A percentile compares a stretch with the other conserved stretches of the same genome.
Evolutionary conservation across 2,113 vertebrate species (phyloP).

Genomic region (Oenanthe oenanthe): DNA sequence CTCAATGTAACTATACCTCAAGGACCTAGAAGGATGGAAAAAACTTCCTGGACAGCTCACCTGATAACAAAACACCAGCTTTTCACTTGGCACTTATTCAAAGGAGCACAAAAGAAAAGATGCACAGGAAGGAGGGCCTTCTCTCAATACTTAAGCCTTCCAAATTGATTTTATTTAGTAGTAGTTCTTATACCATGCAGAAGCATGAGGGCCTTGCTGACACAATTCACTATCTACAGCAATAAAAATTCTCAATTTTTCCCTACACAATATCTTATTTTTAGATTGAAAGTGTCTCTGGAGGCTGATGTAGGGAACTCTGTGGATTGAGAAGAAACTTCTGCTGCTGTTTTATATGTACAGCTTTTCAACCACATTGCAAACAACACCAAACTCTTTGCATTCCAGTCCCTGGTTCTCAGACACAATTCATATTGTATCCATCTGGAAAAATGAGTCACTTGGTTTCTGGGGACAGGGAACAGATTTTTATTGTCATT

Average conservation of each 20-base stretch:
- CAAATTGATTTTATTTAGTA: not conserved
- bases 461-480: constrained; percentile 32
- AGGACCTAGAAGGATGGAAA: not conserved
- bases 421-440: constrained; percentile 59
- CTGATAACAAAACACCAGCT: not conserved
- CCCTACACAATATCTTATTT: not conserved
- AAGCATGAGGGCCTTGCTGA: not conserved
- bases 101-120: not conserved
- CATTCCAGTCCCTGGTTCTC: constrained; percentile 51
- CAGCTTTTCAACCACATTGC: constrained; percentile 50
- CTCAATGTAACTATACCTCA: not conserved
- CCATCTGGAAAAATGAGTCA: constrained; percentile 73
- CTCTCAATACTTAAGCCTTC: not conserved
- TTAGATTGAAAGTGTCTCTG: not conserved
- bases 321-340: constrained; percentile 14
- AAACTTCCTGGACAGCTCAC: not conserved
- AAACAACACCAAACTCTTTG: constrained; percentile 45
- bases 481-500: constrained; percentile 65
- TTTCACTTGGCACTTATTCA: not conserved
- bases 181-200: not conserved
- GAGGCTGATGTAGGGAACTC: not conserved
- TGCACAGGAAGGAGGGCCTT: not conserved
- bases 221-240: not conserved
- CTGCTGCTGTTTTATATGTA: constrained; percentile 6
- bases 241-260: not conserved